A percentile compares a stretch with the other conserved stretches of the same genome.
Conservation (phyloP, 53 echinoderm and acorn worm species). For the Crossaster papposus region DNA sequence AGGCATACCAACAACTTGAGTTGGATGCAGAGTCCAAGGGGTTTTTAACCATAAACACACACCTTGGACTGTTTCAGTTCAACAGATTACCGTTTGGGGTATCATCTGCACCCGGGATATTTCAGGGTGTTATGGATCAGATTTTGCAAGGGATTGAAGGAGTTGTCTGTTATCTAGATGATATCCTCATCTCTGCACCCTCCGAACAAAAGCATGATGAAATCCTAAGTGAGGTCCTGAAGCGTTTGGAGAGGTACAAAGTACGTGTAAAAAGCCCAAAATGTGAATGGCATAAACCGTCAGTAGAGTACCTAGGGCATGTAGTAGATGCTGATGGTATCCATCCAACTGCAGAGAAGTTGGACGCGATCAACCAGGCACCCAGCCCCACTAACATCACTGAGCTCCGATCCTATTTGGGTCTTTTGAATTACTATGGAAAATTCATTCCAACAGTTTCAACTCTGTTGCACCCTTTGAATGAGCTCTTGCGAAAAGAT, state of each 20-base stretch:
- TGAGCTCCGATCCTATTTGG: constrained; percentile 67
- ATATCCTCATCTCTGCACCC: constrained; percentile 56
- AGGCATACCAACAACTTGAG: constrained; percentile 63
- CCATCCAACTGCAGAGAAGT: constrained; percentile 59
- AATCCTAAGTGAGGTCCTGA: constrained; percentile 58
- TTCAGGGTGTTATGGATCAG: constrained; percentile 56
- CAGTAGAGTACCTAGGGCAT: constrained; percentile 60
- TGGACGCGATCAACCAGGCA: constrained; percentile 58
- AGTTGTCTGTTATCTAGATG: constrained; percentile 48
- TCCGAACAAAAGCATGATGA: constrained; percentile 34
- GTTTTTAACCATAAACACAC: constrained; percentile 59
- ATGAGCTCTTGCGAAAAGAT: too few relatives aligned
- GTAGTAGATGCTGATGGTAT: constrained; percentile 58
- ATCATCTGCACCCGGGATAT: constrained; percentile 50
- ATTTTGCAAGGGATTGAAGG: constrained; percentile 42
- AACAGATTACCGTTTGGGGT: constrained; percentile 54
- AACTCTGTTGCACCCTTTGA: too few relatives aligned
- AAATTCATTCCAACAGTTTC: too few relatives aligned
- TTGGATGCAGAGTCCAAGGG: constrained; percentile 22
- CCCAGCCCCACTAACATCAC: constrained; percentile 55
- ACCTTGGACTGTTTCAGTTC: constrained; percentile 52
- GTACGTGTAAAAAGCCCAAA: constrained; percentile 59
- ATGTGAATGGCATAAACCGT: constrained; percentile 57
- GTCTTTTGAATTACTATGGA: constrained; percentile 74
- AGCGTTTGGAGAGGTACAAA: constrained; percentile 41